Evolutionary conservation across 2,888 invertebrate species (phyloP), one percentile per base, ranked within the genome.

Genomic region (Myathropa florea): DNA sequence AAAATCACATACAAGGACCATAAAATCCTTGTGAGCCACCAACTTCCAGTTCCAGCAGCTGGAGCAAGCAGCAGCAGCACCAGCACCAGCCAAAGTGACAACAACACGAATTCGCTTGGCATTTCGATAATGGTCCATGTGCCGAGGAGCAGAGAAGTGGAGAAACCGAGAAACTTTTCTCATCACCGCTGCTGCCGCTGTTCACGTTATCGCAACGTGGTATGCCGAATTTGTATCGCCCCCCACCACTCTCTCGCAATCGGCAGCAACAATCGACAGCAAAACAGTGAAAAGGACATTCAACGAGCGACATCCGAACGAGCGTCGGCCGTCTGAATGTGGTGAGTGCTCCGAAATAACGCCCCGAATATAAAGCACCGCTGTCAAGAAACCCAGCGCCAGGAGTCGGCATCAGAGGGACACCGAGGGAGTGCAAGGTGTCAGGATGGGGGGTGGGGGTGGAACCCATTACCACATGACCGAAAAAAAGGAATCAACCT

Each of bases 91-190:
- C 18, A 4, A n/a, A n/a, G 14, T n/a, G 21, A 55, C 23, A n/a
- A 70, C 63, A 28, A 63, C 61, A 23, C 46, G 68, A 82, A 64
- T 72, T 71, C 63, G 72, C 72, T 85, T 85, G 82, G 82, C 77
- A 82, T 85, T 85, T 85, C 63, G 82, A 81, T 85, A 77, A 82
- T 85, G 72, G 36, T 72, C 71, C 72, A 73, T 72, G 67, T 77
- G 68, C n/a, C n/a, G n/a, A n/a, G n/a, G n/a, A n/a, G n/a, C n/a
- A n/a, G n/a, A n/a, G 33, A 33, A 12, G 33, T 67, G 55, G 72
- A 77, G 46, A 46, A 18, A n/a, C n/a, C n/a, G 64, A 26, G 57
- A 73, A 85, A 85, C 82, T 82, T 81, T 77, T 77, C 72, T 36
- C 81, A 82, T 82, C 85, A 70, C 81, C 30, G 57, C 46, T 72